Evolutionary conservation across 2,797 vertebrate genomes (phyloP).

Genomic region (Megaceryle alcyon): DNA sequence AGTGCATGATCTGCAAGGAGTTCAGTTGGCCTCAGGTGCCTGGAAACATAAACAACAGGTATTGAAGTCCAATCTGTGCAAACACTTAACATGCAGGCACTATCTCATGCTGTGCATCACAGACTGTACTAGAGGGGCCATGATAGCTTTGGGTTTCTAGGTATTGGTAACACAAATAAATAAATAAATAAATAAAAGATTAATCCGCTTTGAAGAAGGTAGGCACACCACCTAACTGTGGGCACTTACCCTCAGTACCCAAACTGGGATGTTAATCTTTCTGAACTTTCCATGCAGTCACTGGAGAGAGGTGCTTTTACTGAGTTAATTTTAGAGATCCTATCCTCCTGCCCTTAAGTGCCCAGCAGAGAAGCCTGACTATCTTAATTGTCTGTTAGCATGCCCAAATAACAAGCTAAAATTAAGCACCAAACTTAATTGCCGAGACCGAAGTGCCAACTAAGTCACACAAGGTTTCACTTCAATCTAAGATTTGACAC

Average conservation of each 20-base stretch:
- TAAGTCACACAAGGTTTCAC: background rate
- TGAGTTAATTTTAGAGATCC: background rate
- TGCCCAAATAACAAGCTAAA: background rate
- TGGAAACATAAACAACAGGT: background rate
- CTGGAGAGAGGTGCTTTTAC: background rate
- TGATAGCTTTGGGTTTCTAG: background rate
- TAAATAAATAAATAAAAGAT: no score
- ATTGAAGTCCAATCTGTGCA: background rate
- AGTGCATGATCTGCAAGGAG: background rate
- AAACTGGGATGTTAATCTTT: background rate
- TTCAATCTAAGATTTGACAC: background rate
- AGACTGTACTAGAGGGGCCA: background rate
- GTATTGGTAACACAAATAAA: background rate
- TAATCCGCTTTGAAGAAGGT: background rate
- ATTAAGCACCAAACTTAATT: background rate
- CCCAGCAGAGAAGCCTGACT: background rate
- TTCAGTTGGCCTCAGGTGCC: background rate
- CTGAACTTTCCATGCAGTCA: background rate
- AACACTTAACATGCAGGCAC: background rate
- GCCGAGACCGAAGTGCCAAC: background rate
- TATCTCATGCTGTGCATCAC: background rate
- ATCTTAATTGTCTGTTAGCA: background rate
- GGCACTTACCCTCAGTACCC: background rate
- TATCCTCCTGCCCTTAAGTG: background rate
- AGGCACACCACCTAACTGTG: background rate